Evolutionary conservation across 2,888 invertebrate genomes (phyloP), one percentile per base, ranked within the genome.

Genomic region (Pristionchus exspectatus): DNA sequence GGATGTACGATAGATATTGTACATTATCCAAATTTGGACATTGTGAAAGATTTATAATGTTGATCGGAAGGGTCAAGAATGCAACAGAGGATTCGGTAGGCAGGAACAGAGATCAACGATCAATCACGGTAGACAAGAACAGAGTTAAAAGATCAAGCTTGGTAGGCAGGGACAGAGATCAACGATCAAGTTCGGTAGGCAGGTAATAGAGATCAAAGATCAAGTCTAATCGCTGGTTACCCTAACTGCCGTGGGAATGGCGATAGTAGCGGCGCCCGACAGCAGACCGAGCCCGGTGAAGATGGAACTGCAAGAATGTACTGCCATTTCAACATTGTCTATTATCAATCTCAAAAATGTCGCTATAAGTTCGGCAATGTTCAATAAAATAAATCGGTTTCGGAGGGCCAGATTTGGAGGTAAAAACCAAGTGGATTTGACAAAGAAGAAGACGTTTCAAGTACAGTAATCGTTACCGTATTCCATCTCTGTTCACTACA

Each of bases 201-300:
- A 9, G 4, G 56, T 4, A 24, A 21, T 9, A 69, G 69, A 5
- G 54, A 50, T 81, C 54, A 54, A 81, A 81, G 50, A 24, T n/a
- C 27, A 50, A 50, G n/a, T 18, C 5, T 18, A 21, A 50, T 38
- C 72, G 14, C 14, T 30, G 81, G 91, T 33, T 88, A 93, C 93
- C 89, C 93, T 66, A 66, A 94, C 93, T 18, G 94, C 93, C 14
- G 92, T 81, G 27, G 95, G 95, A 72, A 95, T 90, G 69, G 93
- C 89, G n/a, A 92, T 91, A 0, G 95, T 95, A 2, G 94, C 90
- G 30, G 93, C 89, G 27, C 94, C 94, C 24, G 94, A 94, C 2
- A 95, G 83, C 24, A 95, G 87, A 74, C 95, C 95, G 30, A 94
- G 87, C 0, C 92, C 91, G n/a, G 94, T 91, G 90, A 95, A 95